phyloP scores from a whole-genome alignment of 1,140 invertebrate genomes.

The Heliconius congener region DNA sequence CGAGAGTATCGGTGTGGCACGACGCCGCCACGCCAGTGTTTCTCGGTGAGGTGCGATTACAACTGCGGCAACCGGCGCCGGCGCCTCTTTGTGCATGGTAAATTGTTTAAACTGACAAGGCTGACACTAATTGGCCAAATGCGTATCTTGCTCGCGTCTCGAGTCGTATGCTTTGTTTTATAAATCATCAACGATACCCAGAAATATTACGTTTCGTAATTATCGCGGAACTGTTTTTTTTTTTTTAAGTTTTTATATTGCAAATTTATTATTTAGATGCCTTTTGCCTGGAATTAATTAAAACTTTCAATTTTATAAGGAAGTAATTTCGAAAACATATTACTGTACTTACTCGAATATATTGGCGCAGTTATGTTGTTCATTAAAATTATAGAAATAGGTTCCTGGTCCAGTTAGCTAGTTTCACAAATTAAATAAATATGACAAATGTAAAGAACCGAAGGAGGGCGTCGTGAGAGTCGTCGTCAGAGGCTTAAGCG shows the following conservation, averaged over 20 bases:
- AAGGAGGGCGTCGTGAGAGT: too few species aligned
- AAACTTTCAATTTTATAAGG: too few species aligned
- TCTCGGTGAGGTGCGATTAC: conserved; percentile 92
- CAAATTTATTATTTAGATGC: too few species aligned
- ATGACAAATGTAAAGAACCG: too few species aligned
- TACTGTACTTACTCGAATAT: too few species aligned
- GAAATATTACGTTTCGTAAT: conserved; percentile 1
- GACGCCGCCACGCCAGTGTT: conserved; percentile 88
- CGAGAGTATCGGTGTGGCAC: conserved; percentile 92
- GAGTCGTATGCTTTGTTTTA: not conserved
- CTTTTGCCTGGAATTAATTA: too few species aligned
- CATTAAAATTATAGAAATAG: too few species aligned
- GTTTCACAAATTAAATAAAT: too few species aligned
- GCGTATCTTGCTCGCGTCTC: not conserved
- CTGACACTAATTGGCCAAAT: conserved; percentile 13
- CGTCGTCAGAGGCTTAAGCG: too few species aligned
- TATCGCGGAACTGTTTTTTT: not conserved
- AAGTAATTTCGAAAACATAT: too few species aligned
- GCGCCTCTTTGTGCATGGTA: conserved; percentile 69
- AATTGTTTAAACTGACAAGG: conserved; percentile 23
- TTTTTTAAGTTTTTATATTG: not conserved
- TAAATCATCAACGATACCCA: not conserved
- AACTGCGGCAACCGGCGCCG: conserved; percentile 84
- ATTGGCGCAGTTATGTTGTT: too few species aligned
- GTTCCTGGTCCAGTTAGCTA: too few species aligned